Evolutionary conservation across 2,113 vertebrate genomes (phyloP), one percentile per base, ranked within the genome.

Genomic region (Tachysurus fulvidraco): DNA sequence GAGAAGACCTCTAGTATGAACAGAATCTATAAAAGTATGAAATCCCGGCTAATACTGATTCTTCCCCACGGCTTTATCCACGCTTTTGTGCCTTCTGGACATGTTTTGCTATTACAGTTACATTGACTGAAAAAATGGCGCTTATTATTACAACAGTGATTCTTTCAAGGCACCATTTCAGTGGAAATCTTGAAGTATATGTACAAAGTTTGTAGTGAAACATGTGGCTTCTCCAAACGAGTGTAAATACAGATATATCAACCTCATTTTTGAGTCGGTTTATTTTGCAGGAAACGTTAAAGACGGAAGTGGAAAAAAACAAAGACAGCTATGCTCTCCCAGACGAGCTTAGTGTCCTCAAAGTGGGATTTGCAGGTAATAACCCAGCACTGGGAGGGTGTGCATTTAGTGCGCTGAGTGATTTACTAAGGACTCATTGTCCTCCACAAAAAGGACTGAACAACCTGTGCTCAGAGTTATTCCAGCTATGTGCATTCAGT

Each of bases 281-380:
- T 54, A 8, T 54, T 28, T 57, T 41, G 2, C 91, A 99, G 98
- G 93, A 95, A 93, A 96, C 97, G 91, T 96, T 98, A 91, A 96
- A 97, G 86, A 98, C 97, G 5, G 12, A 14, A 19, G 65, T 69
- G 7, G 30, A 67, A 81, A 62, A 95, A 93, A 93, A 93, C 91
- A 74, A 95, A 99, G 90, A 97, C 98, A 92, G 95, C 98, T 92
- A 95, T 92, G 91, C 97, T 99, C 87, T 98, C 98, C 78, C 95
- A 94, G 94, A 96, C 97, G 89, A 97, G 97, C 92, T 99, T 99
- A 89, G 98, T 99, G 88, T 98, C 97, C 89, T 96, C 97, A 94
- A 97, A 94, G 94, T 98, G 97, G 98, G 96, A 98, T 46, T 97
- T 97, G 30, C 97, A 98, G 97, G 97, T 99, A 97, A 90, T 95